phyloP scores from a whole-genome alignment of 2,113 vertebrate species.

The Isurus oxyrinchus region DNA sequence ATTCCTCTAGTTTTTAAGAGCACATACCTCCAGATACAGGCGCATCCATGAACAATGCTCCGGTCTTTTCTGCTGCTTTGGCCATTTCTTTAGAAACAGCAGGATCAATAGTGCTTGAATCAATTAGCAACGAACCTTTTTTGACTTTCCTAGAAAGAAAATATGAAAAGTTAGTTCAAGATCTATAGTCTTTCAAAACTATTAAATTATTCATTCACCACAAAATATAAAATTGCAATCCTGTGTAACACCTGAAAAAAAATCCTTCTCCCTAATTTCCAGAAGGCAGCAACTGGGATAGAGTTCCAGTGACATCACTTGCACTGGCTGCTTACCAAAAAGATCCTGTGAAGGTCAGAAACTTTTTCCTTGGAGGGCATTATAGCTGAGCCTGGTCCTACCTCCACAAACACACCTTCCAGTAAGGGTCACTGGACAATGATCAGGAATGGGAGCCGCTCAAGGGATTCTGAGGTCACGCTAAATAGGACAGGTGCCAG shows the following conservation, averaged over 20 bases:
- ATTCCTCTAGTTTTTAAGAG: conserved; percentile 45
- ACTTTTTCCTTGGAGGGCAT: background rate
- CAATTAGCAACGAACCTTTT: conserved; percentile 92
- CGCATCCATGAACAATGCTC: conserved; percentile 96
- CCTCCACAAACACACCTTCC: background rate
- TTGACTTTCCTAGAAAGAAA: conserved; percentile 79
- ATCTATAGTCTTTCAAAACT: background rate
- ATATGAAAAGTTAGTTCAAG: conserved; percentile 5
- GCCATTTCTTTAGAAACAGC: conserved; percentile 87
- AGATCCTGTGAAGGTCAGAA: background rate
- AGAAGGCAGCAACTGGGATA: background rate
- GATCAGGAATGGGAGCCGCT: background rate
- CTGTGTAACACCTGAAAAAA: background rate
- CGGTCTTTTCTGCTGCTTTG: conserved; percentile 84
- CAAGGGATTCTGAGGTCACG: background rate
- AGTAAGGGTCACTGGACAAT: background rate
- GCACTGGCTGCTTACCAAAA: background rate
- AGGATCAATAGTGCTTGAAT: conserved; percentile 98
- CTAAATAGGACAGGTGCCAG: background rate
- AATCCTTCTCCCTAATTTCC: background rate
- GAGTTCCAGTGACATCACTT: background rate
- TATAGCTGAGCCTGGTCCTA: background rate
- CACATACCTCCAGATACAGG: conserved; percentile 92
- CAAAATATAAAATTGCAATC: background rate
- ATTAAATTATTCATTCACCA: background rate